A percentile compares a stretch with the other conserved stretches of the same genome.
Evolutionary conservation across 2,113 vertebrate genomes (phyloP).

Genomic region (Synodontis membranacea): DNA sequence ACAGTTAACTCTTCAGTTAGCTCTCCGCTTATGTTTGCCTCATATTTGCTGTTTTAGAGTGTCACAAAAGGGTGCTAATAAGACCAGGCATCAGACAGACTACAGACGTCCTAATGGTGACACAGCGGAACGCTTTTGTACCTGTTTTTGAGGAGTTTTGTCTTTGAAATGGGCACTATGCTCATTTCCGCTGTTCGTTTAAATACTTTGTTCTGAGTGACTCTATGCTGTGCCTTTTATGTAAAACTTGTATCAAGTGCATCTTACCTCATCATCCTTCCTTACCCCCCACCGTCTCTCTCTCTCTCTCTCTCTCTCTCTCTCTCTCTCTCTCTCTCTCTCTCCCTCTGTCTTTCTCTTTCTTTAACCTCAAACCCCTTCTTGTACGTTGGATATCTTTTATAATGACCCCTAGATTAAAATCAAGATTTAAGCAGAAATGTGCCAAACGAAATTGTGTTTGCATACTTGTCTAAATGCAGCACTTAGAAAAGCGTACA

Average conservation of each 20-base stretch:
- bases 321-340: conserved; percentile 29
- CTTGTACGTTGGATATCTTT: conserved; percentile 10
- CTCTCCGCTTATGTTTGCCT: background rate
- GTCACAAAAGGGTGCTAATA: background rate
- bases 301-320: conserved; percentile 25
- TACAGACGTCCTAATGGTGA: background rate
- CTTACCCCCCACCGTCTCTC: conserved; percentile 20
- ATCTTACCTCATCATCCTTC: conserved; percentile 15
- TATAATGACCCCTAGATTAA: conserved; percentile 25
- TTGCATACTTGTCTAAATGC: conserved; percentile 17
- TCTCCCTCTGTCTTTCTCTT: conserved; percentile 38
- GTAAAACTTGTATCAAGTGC: conserved; percentile 36
- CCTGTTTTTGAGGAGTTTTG: background rate
- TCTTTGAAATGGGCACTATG: background rate
- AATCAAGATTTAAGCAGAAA: conserved; percentile 21
- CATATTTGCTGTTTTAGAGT: background rate
- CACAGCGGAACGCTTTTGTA: background rate
- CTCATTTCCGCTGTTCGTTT: conserved; percentile 11
- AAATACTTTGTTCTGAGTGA: conserved; percentile 26
- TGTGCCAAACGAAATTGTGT: conserved; percentile 5
- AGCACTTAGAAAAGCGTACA: background rate
- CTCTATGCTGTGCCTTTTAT: conserved; percentile 13
- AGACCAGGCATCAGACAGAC: background rate
- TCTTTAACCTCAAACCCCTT: conserved; percentile 45
- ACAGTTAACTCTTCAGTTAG: background rate